Percentiles rank a stretch among this genome's conserved stretches.
Evolutionary conservation across 2,797 vertebrate species (phyloP).

Genomic region (Microchirus variegatus): DNA sequence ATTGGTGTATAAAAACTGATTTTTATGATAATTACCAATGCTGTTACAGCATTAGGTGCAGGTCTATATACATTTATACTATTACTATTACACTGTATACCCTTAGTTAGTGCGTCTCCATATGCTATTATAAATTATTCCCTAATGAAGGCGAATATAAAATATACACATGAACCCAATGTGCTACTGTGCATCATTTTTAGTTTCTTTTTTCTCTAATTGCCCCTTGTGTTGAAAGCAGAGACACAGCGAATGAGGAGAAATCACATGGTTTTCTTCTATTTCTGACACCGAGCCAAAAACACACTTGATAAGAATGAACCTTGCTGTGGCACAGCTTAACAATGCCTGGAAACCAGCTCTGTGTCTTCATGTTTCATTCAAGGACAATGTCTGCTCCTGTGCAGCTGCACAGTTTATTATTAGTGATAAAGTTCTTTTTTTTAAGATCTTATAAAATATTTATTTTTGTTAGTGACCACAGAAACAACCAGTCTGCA

Average conservation of each 20-base stretch:
- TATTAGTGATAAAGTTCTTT: neutral
- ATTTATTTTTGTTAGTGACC: too few species aligned
- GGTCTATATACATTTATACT: too few species aligned
- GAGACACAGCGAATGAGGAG: constrained; percentile 26
- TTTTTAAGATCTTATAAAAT: too few species aligned
- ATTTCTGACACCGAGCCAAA: constrained; percentile 44
- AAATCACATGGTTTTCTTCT: constrained; percentile 63
- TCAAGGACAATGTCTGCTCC: neutral
- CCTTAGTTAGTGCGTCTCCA: too few species aligned
- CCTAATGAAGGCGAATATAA: neutral
- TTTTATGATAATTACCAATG: too few species aligned
- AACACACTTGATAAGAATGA: neutral
- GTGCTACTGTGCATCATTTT: neutral
- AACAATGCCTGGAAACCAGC: constrained; percentile 14
- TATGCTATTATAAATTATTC: too few species aligned
- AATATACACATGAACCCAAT: neutral
- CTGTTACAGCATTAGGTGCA: too few species aligned
- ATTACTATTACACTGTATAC: too few species aligned
- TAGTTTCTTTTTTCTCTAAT: neutral
- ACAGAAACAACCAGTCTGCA: neutral
- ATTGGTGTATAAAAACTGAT: too few species aligned
- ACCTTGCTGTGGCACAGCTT: neutral
- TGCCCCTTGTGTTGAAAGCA: neutral
- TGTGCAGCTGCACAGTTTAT: neutral
- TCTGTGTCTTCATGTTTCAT: constrained; percentile 1